These are phyloP conservation scores for Agrochola macilenta DNA, from an alignment of 2,888 invertebrate species.

Conservation along the genomic window DNA sequence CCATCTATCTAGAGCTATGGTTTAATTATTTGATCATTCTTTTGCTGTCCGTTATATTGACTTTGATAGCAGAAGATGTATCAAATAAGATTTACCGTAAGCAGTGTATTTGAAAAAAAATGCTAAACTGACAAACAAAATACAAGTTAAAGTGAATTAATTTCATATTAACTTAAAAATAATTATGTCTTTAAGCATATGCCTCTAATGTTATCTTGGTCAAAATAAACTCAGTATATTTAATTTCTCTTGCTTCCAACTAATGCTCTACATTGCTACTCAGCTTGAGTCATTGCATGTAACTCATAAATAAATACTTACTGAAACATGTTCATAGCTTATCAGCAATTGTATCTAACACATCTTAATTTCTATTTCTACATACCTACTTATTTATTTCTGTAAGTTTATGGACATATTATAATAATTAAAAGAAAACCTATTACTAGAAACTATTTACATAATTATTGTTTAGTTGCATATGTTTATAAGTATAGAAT, in stretches of 20 bases:
- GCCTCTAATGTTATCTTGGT: constrained; percentile 18
- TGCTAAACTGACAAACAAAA: not conserved
- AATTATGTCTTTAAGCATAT: not conserved
- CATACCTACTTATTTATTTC: constrained; percentile 12
- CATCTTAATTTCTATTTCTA: constrained; percentile 19
- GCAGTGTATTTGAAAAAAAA: constrained; percentile 9
- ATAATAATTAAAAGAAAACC: constrained; percentile 9
- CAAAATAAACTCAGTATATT: constrained; percentile 10
- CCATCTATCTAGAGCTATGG: constrained; percentile 4
- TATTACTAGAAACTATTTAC: not conserved
- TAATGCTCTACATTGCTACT: constrained; percentile 57
- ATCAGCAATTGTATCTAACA: constrained; percentile 53
- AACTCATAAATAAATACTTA: constrained; percentile 33
- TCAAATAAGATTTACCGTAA: constrained; percentile 20
- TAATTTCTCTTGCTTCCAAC: constrained; percentile 46
- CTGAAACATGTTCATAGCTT: constrained; percentile 46
- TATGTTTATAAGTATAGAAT: not conserved
- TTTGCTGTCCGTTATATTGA: constrained; percentile 24
- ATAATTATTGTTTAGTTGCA: not conserved
- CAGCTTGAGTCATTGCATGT: constrained; percentile 62
- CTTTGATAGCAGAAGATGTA: constrained; percentile 24
- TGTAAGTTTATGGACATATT: constrained; percentile 12
- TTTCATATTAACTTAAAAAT: constrained; percentile 3
- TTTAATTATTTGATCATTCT: constrained; percentile 33
- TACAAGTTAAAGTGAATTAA: not conserved